These are phyloP conservation scores for Maccullochella peelii DNA, from an alignment of 2,113 vertebrate species.

Conservation along the genomic window DNA sequence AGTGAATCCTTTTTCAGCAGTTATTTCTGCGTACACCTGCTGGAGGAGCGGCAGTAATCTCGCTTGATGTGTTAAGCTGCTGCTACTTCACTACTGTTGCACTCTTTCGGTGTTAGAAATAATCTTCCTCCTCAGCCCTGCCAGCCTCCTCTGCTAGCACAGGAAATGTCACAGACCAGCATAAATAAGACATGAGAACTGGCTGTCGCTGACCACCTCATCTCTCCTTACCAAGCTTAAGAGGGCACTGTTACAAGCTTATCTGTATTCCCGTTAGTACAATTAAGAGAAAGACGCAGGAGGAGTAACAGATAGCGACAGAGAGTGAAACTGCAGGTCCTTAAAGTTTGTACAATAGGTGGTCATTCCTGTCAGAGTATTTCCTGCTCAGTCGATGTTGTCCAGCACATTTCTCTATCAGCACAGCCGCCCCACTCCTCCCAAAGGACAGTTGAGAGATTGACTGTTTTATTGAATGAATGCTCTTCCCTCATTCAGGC, in stretches of 20 bases:
- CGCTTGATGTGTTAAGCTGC: constrained; percentile 37
- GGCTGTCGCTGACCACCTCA: constrained; percentile 48
- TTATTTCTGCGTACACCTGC: constrained; percentile 36
- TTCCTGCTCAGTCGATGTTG: constrained; percentile 8
- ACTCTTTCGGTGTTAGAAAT: constrained; percentile 40
- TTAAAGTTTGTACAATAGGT: constrained; percentile 7
- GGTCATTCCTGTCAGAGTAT: background rate
- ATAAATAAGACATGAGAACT: constrained; percentile 63
- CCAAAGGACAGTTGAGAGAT: constrained; percentile 50
- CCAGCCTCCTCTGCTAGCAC: constrained; percentile 6
- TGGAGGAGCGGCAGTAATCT: constrained; percentile 12
- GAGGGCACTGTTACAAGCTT: constrained; percentile 25
- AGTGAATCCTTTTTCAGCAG: constrained; percentile 7
- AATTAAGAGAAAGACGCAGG: constrained; percentile 16
- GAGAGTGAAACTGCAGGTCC: background rate
- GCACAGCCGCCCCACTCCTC: constrained; percentile 31
- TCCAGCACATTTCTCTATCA: constrained; percentile 29
- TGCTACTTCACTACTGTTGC: constrained; percentile 21
- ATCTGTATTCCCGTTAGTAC: constrained; percentile 24
- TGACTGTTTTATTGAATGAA: constrained; percentile 62
- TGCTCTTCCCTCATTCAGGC: constrained; percentile 44
- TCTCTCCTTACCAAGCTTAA: constrained; percentile 30
- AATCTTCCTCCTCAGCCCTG: constrained; percentile 36
- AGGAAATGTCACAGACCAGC: constrained; percentile 58
- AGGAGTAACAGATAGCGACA: background rate